A percentile compares a stretch with the other conserved stretches of the same genome.
Evolutionary conservation across 2,113 vertebrate genomes (phyloP).

Genomic region (Scalopus aquaticus): DNA sequence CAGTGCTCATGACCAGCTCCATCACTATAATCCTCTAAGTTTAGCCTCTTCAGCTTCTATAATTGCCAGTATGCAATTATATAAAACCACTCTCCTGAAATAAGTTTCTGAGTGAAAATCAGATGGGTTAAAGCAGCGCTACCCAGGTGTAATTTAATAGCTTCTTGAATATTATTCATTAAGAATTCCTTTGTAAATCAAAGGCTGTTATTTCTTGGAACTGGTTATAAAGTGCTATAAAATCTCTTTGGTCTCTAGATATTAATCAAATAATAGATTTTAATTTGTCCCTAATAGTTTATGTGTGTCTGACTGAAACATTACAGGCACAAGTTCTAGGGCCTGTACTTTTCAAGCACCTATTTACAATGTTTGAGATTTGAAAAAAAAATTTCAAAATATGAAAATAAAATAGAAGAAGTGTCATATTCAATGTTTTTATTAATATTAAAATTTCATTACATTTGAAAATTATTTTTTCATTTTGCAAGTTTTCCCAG

Average conservation of each 20-base stretch:
- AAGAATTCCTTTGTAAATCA: slow-evolving; percentile 29
- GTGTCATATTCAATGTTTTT: not conserved
- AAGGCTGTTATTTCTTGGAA: not conserved
- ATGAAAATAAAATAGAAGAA: no score
- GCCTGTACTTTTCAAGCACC: not conserved
- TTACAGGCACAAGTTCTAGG: not conserved
- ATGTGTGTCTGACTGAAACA: not conserved
- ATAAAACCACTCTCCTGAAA: not conserved
- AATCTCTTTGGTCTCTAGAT: not conserved
- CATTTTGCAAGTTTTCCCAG: slow-evolving; percentile 22
- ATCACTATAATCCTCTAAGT: not conserved
- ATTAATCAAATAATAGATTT: not conserved
- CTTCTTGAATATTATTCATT: slow-evolving; percentile 15
- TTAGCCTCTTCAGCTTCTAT: not conserved
- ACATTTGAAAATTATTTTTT: slow-evolving; percentile 29
- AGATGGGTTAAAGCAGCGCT: not conserved
- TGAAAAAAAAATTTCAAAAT: not conserved
- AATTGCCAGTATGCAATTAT: not conserved
- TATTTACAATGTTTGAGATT: not conserved
- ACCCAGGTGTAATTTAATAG: not conserved
- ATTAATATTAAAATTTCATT: not conserved
- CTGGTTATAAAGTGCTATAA: slow-evolving; percentile 1
- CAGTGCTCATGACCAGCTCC: not conserved
- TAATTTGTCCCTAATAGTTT: not conserved
- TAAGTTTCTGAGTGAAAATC: not conserved